phyloP scores from a whole-genome alignment of 2,888 invertebrate species.

The Pristionchus fissidentatus region DNA sequence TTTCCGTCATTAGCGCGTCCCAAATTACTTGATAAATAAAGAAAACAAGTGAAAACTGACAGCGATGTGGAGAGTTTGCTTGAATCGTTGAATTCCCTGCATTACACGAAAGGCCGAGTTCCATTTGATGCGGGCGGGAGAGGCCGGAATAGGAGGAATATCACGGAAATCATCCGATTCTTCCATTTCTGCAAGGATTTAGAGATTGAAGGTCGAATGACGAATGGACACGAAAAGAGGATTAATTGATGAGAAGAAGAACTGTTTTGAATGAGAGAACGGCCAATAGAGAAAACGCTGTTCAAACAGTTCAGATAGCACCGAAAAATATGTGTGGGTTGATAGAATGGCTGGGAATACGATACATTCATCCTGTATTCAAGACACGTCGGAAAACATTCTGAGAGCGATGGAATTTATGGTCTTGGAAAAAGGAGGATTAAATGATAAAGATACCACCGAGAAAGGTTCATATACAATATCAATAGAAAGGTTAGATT shows the following conservation, averaged over 20 bases:
- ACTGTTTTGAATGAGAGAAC: neutral
- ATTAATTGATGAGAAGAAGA: neutral
- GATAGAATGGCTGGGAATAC: too few species aligned
- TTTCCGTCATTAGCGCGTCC: too few species aligned
- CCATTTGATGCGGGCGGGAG: conserved; percentile 69
- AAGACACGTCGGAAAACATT: too few species aligned
- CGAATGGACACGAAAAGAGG: neutral
- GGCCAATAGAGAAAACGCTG: neutral
- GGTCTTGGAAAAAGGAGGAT: too few species aligned
- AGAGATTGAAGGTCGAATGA: neutral
- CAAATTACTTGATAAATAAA: neutral
- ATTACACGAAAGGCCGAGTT: conserved; percentile 71
- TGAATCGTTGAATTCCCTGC: conserved; percentile 71
- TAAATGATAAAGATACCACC: too few species aligned
- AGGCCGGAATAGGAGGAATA: conserved; percentile 26
- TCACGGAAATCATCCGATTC: conserved; percentile 35
- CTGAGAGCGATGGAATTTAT: too few species aligned
- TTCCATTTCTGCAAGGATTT: conserved; percentile 38
- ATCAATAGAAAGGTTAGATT: too few species aligned
- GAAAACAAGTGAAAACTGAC: conserved; percentile 19
- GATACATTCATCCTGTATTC: too few species aligned
- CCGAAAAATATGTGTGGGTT: too few species aligned
- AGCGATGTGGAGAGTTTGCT: conserved; percentile 57
- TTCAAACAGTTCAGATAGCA: too few species aligned
- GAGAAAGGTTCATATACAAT: too few species aligned